A percentile compares a stretch with the other conserved stretches of the same genome.
phyloP scores from a whole-genome alignment of 2,888 invertebrate genomes.

The Schizaphis graminum region DNA sequence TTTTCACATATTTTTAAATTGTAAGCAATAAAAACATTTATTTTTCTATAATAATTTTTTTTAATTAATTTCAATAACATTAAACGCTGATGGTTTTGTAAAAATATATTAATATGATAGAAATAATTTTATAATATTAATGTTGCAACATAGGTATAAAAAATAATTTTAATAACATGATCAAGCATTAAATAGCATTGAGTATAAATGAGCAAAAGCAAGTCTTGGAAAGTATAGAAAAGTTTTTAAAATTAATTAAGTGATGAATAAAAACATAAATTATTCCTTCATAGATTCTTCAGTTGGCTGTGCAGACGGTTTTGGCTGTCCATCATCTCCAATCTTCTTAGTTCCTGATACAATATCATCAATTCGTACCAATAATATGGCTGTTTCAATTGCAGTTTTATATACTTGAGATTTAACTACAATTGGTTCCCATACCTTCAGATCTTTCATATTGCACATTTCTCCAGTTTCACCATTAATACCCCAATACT shows the following conservation, averaged over 20 bases:
- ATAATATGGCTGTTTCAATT: conserved; percentile 86
- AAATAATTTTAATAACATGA: not conserved
- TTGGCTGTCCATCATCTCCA: conserved; percentile 75
- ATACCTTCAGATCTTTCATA: conserved; percentile 89
- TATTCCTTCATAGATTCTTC: conserved; percentile 75
- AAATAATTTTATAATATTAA: not conserved
- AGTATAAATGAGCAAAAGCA: not conserved
- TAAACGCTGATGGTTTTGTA: not conserved
- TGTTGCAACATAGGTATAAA: not conserved
- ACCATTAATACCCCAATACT: conserved; percentile 93
- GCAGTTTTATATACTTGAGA: conserved; percentile 84
- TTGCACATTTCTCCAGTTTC: conserved; percentile 93
- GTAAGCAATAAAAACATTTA: not conserved
- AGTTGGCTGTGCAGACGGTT: conserved; percentile 74
- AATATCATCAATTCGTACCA: conserved; percentile 98
- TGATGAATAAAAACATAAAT: conserved; percentile 57
- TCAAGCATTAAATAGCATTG: not conserved
- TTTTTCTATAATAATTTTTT: not conserved
- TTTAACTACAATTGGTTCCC: conserved; percentile 98
- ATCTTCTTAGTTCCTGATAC: conserved; percentile 97
- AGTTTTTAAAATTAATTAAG: not conserved
- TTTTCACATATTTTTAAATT: not conserved
- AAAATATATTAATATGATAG: not conserved
- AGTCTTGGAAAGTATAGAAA: not conserved
- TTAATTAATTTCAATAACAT: not conserved